Base-by-base conservation (phyloP, 2,797 vertebrate genomes). In the Periparus ater region DNA sequence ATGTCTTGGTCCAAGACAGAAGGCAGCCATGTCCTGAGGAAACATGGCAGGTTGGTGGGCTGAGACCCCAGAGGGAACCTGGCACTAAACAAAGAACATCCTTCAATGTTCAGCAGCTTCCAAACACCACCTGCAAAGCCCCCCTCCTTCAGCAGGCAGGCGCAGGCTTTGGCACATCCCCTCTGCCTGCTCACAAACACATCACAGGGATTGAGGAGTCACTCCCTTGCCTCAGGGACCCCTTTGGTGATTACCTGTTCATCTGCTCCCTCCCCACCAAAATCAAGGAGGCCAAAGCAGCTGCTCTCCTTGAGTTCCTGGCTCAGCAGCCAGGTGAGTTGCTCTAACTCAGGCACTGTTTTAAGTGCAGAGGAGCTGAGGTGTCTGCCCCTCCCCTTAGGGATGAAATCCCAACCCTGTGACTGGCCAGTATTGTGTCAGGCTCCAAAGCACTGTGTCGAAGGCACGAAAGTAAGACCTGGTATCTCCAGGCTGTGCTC, bases 401-500 rank as follows among this genome's bases (percentile, higher is more conserved):
- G 55, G n/a, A 38, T 32, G 40, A 87, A 83, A 83, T 45, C 62
- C 71, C 42, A 73, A n/a, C 48, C 38, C 81, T 15, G 13, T 40
- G 55, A 66, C 40, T 55, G 53, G 48, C 45, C 45, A 54, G 25
- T 12, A 5, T 19, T 44, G 36, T 44, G 20, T 89, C 53, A 61
- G 16, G 42, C 42, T 88, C 42, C 18, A 2, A 68, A 55, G 38
- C 12, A 42, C 51, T n/a, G 40, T 89, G 84, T 15, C 0, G 0
- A 92, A 95, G 95, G 95, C 95, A 94, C 89, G 83, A 92, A 87
- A 89, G 50, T 82, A 83, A 65, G 19, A 88, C 65, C 65, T 68
- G 50, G 19, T 54, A 3, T 67, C 66, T 89, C 34, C 42, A 54
- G 27, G 68, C 53, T 87, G 55, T 36, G 32, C 53, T 87, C 67